Percentiles rank a stretch among this genome's conserved stretches.
Evolutionary conservation across 2,888 invertebrate genomes (phyloP).

Genomic region (Parascotia fuliginaria): DNA sequence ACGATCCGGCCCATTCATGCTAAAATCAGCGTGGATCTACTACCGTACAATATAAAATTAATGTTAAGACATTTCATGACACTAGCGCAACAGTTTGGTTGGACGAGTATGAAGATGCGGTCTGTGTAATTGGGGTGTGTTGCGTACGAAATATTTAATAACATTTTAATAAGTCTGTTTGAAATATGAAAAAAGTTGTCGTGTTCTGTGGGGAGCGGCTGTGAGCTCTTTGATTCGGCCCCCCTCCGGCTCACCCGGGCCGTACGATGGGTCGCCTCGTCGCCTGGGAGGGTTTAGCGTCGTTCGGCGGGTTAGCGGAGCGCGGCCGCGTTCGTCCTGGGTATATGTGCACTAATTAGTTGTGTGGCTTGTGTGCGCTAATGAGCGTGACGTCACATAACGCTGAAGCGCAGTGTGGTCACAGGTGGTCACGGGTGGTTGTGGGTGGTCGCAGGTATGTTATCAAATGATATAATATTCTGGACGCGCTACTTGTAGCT

Average conservation of each 20-base stretch:
- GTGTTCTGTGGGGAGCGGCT: background rate
- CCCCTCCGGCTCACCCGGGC: background rate
- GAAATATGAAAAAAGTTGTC: conserved; percentile 14
- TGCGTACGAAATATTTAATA: conserved; percentile 8
- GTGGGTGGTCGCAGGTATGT: too few relatives aligned
- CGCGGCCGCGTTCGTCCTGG: background rate
- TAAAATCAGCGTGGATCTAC: too few relatives aligned
- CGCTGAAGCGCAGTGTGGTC: background rate
- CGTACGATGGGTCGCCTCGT: background rate
- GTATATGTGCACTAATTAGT: background rate
- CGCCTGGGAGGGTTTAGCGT: conserved; percentile 10
- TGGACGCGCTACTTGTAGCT: too few relatives aligned
- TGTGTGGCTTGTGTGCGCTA: background rate
- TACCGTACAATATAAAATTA: too few relatives aligned
- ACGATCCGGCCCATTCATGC: too few relatives aligned
- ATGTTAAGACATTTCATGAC: background rate
- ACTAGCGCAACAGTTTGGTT: background rate
- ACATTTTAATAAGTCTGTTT: conserved; percentile 15
- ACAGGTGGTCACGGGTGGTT: too few relatives aligned
- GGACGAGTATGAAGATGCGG: background rate
- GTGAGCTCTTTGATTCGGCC: conserved; percentile 18
- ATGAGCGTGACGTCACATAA: background rate
- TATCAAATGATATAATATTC: too few relatives aligned
- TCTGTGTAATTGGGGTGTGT: conserved; percentile 2
- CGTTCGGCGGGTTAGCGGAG: conserved; percentile 14